Evolutionary conservation across 2,797 vertebrate genomes (phyloP), one percentile per base, ranked within the genome.

Genomic region (Sebastes matsubarae): DNA sequence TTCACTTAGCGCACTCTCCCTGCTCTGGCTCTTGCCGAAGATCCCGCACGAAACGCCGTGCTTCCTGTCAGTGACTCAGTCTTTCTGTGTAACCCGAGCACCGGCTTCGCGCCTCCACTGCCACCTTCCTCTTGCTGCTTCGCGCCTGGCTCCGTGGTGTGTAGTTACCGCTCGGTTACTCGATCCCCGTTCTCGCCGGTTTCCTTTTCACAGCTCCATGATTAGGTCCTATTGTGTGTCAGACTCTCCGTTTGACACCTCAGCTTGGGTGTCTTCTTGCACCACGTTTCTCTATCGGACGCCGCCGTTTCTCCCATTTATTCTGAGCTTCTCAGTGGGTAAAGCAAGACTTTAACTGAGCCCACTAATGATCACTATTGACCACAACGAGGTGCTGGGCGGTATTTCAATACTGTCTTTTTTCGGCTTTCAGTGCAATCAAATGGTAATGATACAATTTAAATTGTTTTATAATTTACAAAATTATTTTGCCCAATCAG

Each of bases 31-130:
- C 84, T 77, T 57, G 27, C 78, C 22, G 77, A 67, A 87, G 88
- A 93, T 95, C 88, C 84, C 52, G 72, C 87, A 91, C 92, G 86
- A 88, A 91, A 87, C 58, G 30, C 75, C 25, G 74, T 32, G 86
- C 89, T 94, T 95, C 92, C 91, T 94, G 89, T 86, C 90, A 82
- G 92, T 97, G 96, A 96, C 92, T 97, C 96, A 96, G 77, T 95
- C 80, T 96, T 97, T 96, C 94, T 97, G 93, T 61, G 95, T 95
- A 96, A 95, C 95, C 83, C 18, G 92, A 96, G 92, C 88, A 32
- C 12, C 24, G 50, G 25, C 82, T 63, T 88, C 68, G n/a, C 93
- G n/a, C 94, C 92, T 93, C 75, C 72, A 24, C 57, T 30, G 87
- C 85, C 94, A 94, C 94, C 90, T 93, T 87, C 89, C 85, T 88